These are phyloP conservation scores for Holothuria scabra DNA, from an alignment of 53 echinoderm and acorn worm genomes.

Conservation along the genomic window DNA sequence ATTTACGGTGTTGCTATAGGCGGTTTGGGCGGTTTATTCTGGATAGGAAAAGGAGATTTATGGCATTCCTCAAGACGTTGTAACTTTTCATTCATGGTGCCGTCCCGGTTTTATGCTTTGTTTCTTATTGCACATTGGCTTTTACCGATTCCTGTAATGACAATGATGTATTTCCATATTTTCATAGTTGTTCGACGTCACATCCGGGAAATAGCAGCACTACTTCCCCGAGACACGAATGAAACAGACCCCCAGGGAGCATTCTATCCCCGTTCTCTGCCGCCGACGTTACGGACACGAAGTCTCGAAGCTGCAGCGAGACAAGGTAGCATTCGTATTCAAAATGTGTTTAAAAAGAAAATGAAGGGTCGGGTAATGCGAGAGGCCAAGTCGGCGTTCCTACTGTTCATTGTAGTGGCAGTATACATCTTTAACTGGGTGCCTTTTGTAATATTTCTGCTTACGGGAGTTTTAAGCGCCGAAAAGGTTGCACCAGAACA, in stretches of 20 bases:
- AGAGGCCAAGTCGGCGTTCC: slow-evolving; percentile 30
- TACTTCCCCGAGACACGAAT: neutral
- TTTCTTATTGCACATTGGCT: slow-evolving; percentile 24
- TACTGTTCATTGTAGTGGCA: slow-evolving; percentile 35
- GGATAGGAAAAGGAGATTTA: slow-evolving; percentile 28
- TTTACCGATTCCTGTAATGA: slow-evolving; percentile 36
- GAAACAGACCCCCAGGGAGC: neutral
- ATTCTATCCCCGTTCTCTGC: neutral
- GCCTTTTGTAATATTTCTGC: slow-evolving; percentile 26
- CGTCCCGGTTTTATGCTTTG: neutral
- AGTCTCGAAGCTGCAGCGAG: neutral
- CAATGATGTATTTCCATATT: slow-evolving; percentile 9
- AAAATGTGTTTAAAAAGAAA: slow-evolving; percentile 10
- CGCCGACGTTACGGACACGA: neutral
- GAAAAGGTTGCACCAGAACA: neutral
- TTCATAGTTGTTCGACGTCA: slow-evolving; percentile 30
- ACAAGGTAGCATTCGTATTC: neutral
- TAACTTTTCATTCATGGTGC: neutral
- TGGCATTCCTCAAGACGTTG: slow-evolving; percentile 5
- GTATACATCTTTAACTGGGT: slow-evolving; percentile 23
- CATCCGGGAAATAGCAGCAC: slow-evolving; percentile 25
- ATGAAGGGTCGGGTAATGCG: slow-evolving; percentile 10
- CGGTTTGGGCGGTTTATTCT: neutral
- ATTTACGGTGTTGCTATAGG: slow-evolving; percentile 3
- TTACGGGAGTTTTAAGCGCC: slow-evolving; percentile 13